These are phyloP conservation scores for Asbolus verrucosus DNA, from an alignment of 1,140 invertebrate species.

Conservation along the genomic window DNA sequence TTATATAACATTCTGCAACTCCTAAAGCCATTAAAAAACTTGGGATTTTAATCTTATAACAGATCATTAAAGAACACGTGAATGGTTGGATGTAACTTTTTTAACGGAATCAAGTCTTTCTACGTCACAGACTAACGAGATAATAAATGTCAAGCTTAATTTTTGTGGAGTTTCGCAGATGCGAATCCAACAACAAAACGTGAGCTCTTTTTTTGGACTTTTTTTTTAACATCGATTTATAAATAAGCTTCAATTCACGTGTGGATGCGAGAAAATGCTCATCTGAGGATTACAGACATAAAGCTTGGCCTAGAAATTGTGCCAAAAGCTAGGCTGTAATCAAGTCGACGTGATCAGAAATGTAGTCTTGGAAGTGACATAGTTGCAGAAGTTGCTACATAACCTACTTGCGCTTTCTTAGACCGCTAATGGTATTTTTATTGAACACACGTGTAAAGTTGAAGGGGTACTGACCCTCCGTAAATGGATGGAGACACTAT, in stretches of 20 bases:
- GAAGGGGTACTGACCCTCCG: not conserved
- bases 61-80: too few relatives aligned
- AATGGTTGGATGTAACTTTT: too few relatives aligned
- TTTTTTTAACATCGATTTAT: not conserved
- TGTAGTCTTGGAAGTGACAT: conserved; percentile 13
- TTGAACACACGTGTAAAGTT: conserved; percentile 11
- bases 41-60: too few relatives aligned
- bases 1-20: too few relatives aligned
- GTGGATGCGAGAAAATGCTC: not conserved
- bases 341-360: conserved; percentile 27
- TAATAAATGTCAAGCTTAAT: too few relatives aligned
- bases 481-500: not conserved
- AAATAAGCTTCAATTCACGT: not conserved
- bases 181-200: not conserved
- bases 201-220: not conserved
- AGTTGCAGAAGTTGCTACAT: conserved; percentile 20
- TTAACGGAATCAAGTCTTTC: too few relatives aligned
- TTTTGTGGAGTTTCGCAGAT: too few relatives aligned
- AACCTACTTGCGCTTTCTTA: conserved; percentile 13
- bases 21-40: too few relatives aligned
- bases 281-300: not conserved
- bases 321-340: conserved; percentile 1
- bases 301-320: not conserved
- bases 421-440: conserved; percentile 26
- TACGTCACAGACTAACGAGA: too few relatives aligned